phyloP scores from a whole-genome alignment of 2,113 vertebrate species.

The Brachyistius frenatus region DNA sequence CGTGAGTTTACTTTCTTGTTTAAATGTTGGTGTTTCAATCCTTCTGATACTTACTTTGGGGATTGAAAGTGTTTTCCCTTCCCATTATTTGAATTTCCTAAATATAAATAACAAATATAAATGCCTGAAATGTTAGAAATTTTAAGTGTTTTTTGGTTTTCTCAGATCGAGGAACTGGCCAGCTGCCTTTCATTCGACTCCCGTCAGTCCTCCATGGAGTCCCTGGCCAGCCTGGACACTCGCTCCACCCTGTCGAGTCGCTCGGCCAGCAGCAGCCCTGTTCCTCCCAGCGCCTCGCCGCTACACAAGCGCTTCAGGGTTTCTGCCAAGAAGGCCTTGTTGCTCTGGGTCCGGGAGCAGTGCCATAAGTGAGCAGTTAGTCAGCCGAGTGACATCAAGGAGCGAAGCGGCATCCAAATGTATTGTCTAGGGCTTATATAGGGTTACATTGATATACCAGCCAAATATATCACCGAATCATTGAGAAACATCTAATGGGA shows the following conservation, averaged over 20 bases:
- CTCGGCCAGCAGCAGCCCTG: conserved; percentile 84
- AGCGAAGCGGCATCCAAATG: no score
- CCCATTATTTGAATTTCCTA: no score
- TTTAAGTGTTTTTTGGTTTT: background rate
- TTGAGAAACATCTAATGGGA: background rate
- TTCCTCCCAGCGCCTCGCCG: conserved; percentile 83
- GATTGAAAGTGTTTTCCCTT: no score
- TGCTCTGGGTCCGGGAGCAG: conserved; percentile 94
- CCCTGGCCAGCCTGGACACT: conserved; percentile 78
- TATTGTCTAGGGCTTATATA: no score
- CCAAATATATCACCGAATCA: no score
- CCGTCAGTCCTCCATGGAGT: conserved; percentile 85
- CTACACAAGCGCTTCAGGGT: conserved; percentile 88
- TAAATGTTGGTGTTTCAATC: no score
- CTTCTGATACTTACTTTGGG: no score
- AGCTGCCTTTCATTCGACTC: conserved; percentile 87
- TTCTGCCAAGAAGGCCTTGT: conserved; percentile 93
- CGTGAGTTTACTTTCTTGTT: conserved; percentile 80
- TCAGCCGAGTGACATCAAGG: no score
- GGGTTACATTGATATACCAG: no score
- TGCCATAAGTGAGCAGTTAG: conserved; percentile 86
- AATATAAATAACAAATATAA: no score
- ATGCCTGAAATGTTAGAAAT: background rate
- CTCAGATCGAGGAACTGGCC: conserved; percentile 93
- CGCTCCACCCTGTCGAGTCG: conserved; percentile 85